phyloP scores from a whole-genome alignment of 2,113 vertebrate genomes.

The Phylloscopus trochilus region DNA sequence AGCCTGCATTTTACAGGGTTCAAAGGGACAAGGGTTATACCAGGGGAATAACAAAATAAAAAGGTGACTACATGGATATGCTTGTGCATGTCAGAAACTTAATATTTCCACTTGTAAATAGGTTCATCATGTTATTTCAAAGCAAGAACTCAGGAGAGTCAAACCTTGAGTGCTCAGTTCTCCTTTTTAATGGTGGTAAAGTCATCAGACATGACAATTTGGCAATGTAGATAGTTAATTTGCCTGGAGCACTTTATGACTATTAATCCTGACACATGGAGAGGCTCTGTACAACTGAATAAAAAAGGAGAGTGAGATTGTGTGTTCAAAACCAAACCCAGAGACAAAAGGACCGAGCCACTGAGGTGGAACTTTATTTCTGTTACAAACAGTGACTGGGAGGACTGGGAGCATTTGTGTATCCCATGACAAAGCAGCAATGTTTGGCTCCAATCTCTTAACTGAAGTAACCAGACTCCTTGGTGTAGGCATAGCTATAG shows the following conservation, averaged over 20 bases:
- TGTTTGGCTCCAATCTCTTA: too few species aligned
- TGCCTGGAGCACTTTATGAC: not conserved
- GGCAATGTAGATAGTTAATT: not conserved
- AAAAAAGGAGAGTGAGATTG: not conserved
- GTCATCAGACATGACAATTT: not conserved
- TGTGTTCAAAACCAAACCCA: not conserved
- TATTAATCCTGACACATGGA: not conserved
- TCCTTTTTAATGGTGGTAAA: not conserved
- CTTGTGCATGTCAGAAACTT: not conserved
- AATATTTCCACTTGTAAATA: not conserved
- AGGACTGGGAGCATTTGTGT: not conserved
- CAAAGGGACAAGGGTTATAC: not conserved
- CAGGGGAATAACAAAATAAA: not conserved
- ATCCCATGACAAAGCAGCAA: not conserved
- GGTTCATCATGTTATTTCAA: not conserved
- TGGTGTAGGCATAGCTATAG: fast-evolving
- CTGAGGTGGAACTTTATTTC: not conserved
- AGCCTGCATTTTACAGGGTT: not conserved
- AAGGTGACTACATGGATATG: not conserved
- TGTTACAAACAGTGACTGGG: not conserved
- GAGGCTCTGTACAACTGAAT: not conserved
- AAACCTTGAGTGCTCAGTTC: not conserved
- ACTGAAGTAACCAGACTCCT: not conserved
- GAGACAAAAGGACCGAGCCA: not conserved
- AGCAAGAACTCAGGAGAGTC: not conserved